Conservation (phyloP, 2,113 vertebrate genomes). For the Brachyistius frenatus region DNA sequence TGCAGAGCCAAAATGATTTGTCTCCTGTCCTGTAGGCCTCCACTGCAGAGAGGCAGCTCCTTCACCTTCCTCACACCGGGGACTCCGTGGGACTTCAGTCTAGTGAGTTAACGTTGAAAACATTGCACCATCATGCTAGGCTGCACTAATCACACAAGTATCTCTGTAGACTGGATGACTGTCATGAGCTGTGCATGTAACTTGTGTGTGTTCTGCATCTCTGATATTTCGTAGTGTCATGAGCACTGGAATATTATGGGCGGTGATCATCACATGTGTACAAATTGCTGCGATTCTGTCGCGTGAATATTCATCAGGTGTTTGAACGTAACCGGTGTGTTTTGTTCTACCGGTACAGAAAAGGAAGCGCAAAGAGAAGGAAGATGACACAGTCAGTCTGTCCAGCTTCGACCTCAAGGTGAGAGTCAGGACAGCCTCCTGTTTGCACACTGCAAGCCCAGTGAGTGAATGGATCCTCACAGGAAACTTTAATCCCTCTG, state of each 20-base stretch:
- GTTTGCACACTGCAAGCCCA: neutral
- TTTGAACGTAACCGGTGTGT: slow-evolving; percentile 5
- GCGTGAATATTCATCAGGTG: neutral
- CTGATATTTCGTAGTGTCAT: neutral
- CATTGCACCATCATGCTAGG: neutral
- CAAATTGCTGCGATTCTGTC: neutral
- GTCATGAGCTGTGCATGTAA: neutral
- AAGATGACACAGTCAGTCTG: slow-evolving; percentile 79
- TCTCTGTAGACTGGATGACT: neutral
- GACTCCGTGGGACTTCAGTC: slow-evolving; percentile 80
- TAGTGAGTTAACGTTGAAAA: slow-evolving; percentile 65
- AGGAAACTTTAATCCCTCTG: slow-evolving; percentile 46
- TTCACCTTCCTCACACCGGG: slow-evolving; percentile 81
- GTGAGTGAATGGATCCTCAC: slow-evolving; percentile 8
- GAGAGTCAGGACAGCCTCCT: slow-evolving; percentile 31
- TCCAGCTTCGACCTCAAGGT: slow-evolving; percentile 82
- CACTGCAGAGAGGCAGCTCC: slow-evolving; percentile 78
- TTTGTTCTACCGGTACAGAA: slow-evolving; percentile 60
- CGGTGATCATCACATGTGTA: no score
- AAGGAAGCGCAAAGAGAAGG: slow-evolving; percentile 80
- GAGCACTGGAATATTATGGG: no score
- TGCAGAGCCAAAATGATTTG: neutral
- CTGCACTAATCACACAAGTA: neutral
- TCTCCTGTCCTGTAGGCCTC: slow-evolving; percentile 61
- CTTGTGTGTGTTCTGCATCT: neutral